These are phyloP conservation scores for Alaudala cheleensis DNA, from an alignment of 2,113 vertebrate genomes.

Conservation along the genomic window DNA sequence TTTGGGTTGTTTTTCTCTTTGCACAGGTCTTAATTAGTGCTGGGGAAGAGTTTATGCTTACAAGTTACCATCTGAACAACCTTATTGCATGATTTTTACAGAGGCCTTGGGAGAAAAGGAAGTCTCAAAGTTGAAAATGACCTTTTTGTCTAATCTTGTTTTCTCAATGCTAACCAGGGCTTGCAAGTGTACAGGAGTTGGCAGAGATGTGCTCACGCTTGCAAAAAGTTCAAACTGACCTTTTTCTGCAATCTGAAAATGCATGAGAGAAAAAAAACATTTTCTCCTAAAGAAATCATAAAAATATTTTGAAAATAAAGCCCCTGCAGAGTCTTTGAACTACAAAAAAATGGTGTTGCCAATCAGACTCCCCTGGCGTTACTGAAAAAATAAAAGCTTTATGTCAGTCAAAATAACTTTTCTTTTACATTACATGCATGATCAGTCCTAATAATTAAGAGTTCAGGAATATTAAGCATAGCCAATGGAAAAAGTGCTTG, in stretches of 20 bases:
- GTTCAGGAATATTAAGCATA: background rate
- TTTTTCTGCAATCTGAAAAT: background rate
- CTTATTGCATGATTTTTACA: background rate
- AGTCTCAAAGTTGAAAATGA: background rate
- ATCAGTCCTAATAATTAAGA: background rate
- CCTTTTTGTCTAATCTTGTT: background rate
- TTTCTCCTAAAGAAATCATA: background rate
- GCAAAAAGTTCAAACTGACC: background rate
- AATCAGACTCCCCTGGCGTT: background rate
- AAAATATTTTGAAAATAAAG: slow-evolving; percentile 4
- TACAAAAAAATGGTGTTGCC: background rate
- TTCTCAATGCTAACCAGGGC: background rate
- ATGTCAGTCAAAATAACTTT: background rate
- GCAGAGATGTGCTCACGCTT: background rate
- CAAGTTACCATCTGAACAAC: background rate
- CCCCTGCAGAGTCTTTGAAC: background rate
- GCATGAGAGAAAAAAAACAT: background rate
- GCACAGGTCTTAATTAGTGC: background rate
- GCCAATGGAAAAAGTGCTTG: background rate
- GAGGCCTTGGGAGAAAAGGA: background rate
- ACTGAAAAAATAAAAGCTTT: background rate
- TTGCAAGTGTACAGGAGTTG: background rate
- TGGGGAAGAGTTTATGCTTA: background rate
- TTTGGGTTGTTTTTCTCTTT: background rate
- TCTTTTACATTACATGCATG: background rate